Base-by-base conservation (phyloP, 1,140 invertebrate species). In the Drosophila obscura region DNA sequence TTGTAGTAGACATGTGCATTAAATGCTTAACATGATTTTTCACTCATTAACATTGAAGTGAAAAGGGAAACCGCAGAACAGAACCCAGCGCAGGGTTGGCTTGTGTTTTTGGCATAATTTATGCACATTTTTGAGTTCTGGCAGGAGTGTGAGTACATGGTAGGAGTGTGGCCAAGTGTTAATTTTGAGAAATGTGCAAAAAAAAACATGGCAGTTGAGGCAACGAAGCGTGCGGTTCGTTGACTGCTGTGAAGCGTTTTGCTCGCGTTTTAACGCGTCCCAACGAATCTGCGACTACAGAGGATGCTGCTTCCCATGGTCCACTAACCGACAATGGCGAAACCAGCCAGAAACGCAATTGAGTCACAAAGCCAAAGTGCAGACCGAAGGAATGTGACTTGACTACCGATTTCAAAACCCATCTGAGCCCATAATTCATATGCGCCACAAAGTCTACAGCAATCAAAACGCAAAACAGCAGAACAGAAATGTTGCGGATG, bases 11-110 rank as follows among this genome's bases (percentile, higher is more conserved):
- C 72, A 87, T 88, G 73, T 88, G 79, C 66, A 88, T 88, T 87
- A 77, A 87, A 88, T 87, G 83, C 77, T 83, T 60, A 83, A 88
- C 83, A 88, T 78, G 79, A 88, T 72, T 88, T 88, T 88, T 88
- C 67, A 88, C 83, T 88, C 83, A 88, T 83, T 88, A 88, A 80
- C 65, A 57, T 8, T 26, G 53, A 68, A 57, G 15, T 44, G 53
- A 41, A 48, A 22, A 31, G 22, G 51, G 78, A 88, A 88, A 78
- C 73, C 64, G 62, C 68, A 24, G 63, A 58, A 15, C 43, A 31
- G 31, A 49, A 49, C 19, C 19, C 58, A 28, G 28, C 44, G 31
- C 55, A 55, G 79, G 79, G 67, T 69, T 82, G 79, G 19, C 64
- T 69, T 72, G 66, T 87, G 83, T 82, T 88, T 87, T 88, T 79